phyloP scores from a whole-genome alignment of 2,113 vertebrate species.

The Podarcis cretensis region DNA sequence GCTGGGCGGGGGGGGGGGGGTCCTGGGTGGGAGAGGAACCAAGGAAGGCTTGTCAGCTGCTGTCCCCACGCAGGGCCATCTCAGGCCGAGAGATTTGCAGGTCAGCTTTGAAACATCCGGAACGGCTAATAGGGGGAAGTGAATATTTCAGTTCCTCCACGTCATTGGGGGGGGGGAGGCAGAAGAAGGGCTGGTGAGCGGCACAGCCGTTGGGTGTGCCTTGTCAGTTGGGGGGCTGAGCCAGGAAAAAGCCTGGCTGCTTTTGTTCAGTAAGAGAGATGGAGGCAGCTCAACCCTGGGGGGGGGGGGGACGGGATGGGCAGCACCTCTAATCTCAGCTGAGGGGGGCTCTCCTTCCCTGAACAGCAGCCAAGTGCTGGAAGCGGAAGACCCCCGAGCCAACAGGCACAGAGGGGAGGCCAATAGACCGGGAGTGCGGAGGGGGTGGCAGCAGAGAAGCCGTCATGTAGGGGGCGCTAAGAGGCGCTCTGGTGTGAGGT shows the following conservation, averaged over 20 bases:
- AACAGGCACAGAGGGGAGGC: not conserved
- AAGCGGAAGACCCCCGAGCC: not conserved
- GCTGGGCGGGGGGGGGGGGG: too few relatives aligned
- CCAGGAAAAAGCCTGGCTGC: slow-evolving; percentile 14
- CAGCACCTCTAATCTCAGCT: too few relatives aligned
- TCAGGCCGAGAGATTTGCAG: too few relatives aligned
- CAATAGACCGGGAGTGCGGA: not conserved
- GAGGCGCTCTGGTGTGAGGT: too few relatives aligned
- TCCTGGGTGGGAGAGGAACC: not conserved
- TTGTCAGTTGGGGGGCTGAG: slow-evolving; percentile 63
- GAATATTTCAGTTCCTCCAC: slow-evolving; percentile 41
- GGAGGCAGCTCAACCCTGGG: accelerated
- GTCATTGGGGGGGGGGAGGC: not conserved
- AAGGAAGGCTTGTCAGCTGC: not conserved
- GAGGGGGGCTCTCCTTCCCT: not conserved
- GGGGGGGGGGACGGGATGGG: too few relatives aligned
- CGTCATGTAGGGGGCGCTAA: too few relatives aligned
- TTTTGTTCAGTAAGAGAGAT: not conserved
- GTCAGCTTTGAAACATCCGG: slow-evolving; percentile 7
- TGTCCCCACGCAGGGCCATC: not conserved
- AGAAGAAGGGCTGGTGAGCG: slow-evolving; percentile 14
- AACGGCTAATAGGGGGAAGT: slow-evolving; percentile 53
- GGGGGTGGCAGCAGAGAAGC: not conserved
- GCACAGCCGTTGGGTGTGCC: slow-evolving; percentile 47
- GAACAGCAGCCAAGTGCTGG: not conserved